Percentiles rank a stretch among this genome's conserved stretches.
Conservation (phyloP, 2,888 invertebrate species). For the Scaptomyza reducta region DNA sequence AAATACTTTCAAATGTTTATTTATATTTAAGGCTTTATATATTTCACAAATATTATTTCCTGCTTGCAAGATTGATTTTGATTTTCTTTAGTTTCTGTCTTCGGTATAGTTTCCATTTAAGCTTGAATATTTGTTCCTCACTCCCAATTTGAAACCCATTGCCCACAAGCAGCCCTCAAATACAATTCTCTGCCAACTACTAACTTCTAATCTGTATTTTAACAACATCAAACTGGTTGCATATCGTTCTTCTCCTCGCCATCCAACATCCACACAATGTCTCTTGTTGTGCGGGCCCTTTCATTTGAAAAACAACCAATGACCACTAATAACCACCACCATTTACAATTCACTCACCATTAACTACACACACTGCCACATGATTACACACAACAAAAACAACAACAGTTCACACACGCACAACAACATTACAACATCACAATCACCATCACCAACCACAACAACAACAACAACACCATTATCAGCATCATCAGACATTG, state of each 20-base stretch:
- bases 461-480: slow-evolving; percentile 31
- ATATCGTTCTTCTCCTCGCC: slow-evolving; percentile 29
- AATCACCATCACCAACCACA: slow-evolving; percentile 32
- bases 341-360: slow-evolving; percentile 30
- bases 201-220: slow-evolving; percentile 43
- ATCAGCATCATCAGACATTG: slow-evolving; percentile 61
- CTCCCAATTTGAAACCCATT: background rate
- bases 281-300: slow-evolving; percentile 7
- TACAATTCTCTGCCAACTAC: slow-evolving; percentile 17
- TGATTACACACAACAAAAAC: slow-evolving; percentile 19
- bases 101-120: background rate
- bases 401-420: slow-evolving; percentile 18
- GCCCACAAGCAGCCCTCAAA: background rate
- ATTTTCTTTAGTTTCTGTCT: background rate
- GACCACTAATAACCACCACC: slow-evolving; percentile 34
- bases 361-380: slow-evolving; percentile 46
- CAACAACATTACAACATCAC: slow-evolving; percentile 45
- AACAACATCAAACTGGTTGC: slow-evolving; percentile 53
- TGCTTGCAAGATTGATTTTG: background rate
- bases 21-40: too few relatives aligned
- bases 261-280: background rate
- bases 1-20: too few relatives aligned
- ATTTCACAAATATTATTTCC: background rate
- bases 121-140: slow-evolving; percentile 5
- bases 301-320: slow-evolving; percentile 36